Evolutionary conservation across 2,797 vertebrate species (phyloP).

Genomic region (Crocodylus rhombifer): DNA sequence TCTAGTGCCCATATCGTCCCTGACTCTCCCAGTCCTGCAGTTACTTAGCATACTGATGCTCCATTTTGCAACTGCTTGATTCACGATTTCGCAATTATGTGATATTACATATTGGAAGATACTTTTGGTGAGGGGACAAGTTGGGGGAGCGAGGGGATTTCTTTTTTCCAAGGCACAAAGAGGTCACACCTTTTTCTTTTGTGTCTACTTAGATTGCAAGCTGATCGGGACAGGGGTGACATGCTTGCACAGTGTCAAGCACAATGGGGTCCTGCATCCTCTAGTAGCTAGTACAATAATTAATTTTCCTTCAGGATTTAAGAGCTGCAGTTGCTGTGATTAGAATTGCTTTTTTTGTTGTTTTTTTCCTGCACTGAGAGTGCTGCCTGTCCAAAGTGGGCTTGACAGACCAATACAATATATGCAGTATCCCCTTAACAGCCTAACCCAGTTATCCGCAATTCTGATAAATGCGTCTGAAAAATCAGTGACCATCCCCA

Average conservation of each 20-base stretch:
- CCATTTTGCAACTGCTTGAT: too few species aligned
- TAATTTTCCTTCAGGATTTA: fast-evolving
- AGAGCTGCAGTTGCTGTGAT: background rate
- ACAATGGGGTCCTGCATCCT: too few species aligned
- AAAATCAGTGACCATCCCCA: too few species aligned
- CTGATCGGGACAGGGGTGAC: background rate
- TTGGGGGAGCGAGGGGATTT: background rate
- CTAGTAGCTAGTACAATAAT: fast-evolving
- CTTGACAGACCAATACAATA: fast-evolving
- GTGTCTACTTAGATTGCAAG: background rate
- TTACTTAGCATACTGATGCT: too few species aligned
- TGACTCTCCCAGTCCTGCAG: background rate
- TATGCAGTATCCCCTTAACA: fast-evolving
- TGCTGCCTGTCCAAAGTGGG: background rate
- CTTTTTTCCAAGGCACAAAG: too few species aligned
- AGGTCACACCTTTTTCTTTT: background rate
- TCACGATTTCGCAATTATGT: too few species aligned
- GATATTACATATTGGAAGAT: too few species aligned
- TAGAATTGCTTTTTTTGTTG: fast-evolving
- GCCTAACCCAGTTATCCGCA: background rate
- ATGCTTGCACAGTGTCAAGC: too few species aligned
- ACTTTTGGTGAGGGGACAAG: too few species aligned
- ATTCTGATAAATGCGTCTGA: fast-evolving
- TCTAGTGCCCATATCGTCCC: fast-evolving
- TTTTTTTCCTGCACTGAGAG: background rate